Evolutionary conservation across 2,888 invertebrate genomes (phyloP).

Genomic region (Phortica okadai): DNA sequence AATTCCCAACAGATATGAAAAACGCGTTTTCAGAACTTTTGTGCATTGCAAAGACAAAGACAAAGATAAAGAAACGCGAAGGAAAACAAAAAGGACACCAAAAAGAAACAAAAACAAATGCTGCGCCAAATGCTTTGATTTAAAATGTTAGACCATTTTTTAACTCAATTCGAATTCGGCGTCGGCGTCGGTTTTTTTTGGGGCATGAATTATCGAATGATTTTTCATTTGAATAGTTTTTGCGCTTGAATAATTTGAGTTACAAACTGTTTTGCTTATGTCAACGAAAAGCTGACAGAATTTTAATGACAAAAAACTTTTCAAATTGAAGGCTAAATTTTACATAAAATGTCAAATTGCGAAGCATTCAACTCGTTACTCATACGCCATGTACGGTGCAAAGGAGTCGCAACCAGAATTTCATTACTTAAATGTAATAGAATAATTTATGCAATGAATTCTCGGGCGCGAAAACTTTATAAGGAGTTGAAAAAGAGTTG

Average conservation of each 20-base stretch:
- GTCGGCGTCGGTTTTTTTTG: neutral
- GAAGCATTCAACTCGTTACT: too few relatives aligned
- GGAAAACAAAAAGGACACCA: too few relatives aligned
- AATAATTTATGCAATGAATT: too few relatives aligned
- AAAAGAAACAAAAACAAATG: too few relatives aligned
- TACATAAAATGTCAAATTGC: too few relatives aligned
- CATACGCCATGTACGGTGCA: too few relatives aligned
- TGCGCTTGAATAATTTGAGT: neutral
- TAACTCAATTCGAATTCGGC: neutral
- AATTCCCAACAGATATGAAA: neutral
- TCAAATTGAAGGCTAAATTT: neutral
- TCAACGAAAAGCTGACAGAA: neutral
- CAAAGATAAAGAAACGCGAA: too few relatives aligned
- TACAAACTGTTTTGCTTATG: neutral
- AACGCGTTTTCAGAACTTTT: neutral
- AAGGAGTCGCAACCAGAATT: too few relatives aligned
- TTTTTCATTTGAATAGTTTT: neutral
- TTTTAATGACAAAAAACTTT: neutral
- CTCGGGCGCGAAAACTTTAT: too few relatives aligned
- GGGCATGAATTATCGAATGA: neutral
- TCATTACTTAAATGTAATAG: too few relatives aligned
- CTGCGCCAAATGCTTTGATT: too few relatives aligned
- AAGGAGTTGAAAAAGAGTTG: too few relatives aligned
- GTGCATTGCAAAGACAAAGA: neutral
- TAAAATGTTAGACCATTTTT: neutral